Base-by-base conservation (phyloP, 2,797 vertebrate genomes). In the Aeoliscus strigatus region DNA sequence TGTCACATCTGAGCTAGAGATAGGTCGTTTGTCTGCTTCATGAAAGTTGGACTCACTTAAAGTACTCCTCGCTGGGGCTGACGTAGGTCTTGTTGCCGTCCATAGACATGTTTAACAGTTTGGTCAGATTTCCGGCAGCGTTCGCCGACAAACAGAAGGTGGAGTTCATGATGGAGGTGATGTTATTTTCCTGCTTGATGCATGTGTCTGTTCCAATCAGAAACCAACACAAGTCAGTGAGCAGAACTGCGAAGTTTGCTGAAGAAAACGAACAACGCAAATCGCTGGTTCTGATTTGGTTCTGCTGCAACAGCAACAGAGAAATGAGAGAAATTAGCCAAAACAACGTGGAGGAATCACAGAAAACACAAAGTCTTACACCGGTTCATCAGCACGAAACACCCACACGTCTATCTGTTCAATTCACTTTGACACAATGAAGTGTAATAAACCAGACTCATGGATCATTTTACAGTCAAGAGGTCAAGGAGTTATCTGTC, bases 51-150 rank as follows among this genome's bases (percentile, higher is more conserved):
- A 81, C 94, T 94, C 88, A 99, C 96, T 98, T 99, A 87, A 98
- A 98, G 61, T 99, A 99, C 54, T 99, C 96, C 80, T 99, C 96
- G 6, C 95, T 97, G 38, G 95, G 95, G 55, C 95, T 99, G 86
- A 94, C 96, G 27, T 96, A 96, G 0, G 90, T 94, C 77, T 93
- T 92, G 81, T 96, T 97, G 37, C 66, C 18, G 3, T 82, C 88
- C 54, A 86, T 67, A 15, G 87, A 91, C 82, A 91, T 88, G 82
- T 93, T 93, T 55, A 95, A 75, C 34, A 96, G 84, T 85, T 87
- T 90, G 1, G 82, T 93, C 79, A 98, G 73, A 82, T 94, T 97
- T 39, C 88, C 87, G 37, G 76, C 51, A 25, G 91, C 83, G 60
- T 91, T 92, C 36, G 93, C 91, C n/a, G 90, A 90, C 86, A 94